phyloP scores from a whole-genome alignment of 2,888 invertebrate species.

The Volucella zonaria region DNA sequence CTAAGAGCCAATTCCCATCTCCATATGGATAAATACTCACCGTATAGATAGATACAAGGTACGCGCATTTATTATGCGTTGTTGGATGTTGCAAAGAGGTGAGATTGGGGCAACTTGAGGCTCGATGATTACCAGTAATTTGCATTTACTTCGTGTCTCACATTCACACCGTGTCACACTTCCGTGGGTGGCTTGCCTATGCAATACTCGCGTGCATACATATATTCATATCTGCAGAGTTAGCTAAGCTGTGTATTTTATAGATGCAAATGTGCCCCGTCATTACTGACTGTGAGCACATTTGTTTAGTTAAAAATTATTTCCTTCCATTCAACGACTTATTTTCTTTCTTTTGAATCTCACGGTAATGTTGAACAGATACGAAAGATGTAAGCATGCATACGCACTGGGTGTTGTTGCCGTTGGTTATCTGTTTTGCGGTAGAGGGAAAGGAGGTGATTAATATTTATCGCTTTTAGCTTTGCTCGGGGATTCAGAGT shows the following conservation, averaged over 20 bases:
- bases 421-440: constrained; percentile 49
- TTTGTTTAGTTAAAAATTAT: constrained; percentile 66
- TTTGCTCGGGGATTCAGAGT: constrained; percentile 64
- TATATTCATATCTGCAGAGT: constrained; percentile 33
- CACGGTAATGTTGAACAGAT: constrained; percentile 54
- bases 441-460: constrained; percentile 37
- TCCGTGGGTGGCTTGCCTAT: constrained; percentile 70
- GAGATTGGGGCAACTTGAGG: background rate
- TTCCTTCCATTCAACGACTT: constrained; percentile 36
- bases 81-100: constrained; percentile 37
- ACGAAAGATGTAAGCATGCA: constrained; percentile 47
- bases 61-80: constrained; percentile 39
- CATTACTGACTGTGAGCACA: constrained; percentile 62
- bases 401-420: constrained; percentile 39
- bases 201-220: constrained; percentile 13
- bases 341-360: constrained; percentile 27
- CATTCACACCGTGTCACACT: constrained; percentile 70
- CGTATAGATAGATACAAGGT: constrained; percentile 20
- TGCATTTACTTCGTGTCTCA: constrained; percentile 68
- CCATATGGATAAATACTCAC: constrained; percentile 35
- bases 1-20: constrained; percentile 67
- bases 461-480: constrained; percentile 72
- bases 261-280: constrained; percentile 69
- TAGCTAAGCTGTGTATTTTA: constrained; percentile 20
- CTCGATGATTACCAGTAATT: constrained; percentile 64